Evolutionary conservation across 1,140 invertebrate species (phyloP).

Genomic region (Tyrophagus putrescentiae): DNA sequence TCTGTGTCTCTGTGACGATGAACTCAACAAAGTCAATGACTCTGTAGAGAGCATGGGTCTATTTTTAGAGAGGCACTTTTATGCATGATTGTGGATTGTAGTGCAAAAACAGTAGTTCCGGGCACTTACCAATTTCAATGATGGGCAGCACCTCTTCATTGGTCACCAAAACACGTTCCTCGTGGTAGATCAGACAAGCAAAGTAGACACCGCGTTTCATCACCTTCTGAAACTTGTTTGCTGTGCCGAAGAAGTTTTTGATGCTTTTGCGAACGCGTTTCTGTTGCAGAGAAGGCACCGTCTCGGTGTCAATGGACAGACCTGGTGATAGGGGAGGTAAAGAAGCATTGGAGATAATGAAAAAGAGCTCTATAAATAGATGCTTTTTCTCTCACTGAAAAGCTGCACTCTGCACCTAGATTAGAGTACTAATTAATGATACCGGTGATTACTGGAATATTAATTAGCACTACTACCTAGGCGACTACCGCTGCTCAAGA

Average conservation of each 20-base stretch:
- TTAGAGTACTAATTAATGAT: too few relatives aligned
- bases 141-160: constrained; percentile 91
- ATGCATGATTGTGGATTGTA: not conserved
- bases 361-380: not conserved
- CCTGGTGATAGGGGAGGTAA: constrained; percentile 3
- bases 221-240: constrained; percentile 86
- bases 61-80: too few relatives aligned
- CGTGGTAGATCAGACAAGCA: constrained; percentile 76
- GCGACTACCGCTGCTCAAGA: too few relatives aligned
- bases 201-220: constrained; percentile 78
- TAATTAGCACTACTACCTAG: not conserved
- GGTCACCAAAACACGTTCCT: constrained; percentile 84
- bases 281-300: constrained; percentile 40
- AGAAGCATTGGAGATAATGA: not conserved
- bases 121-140: constrained; percentile 53
- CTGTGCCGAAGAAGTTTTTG: constrained; percentile 78
- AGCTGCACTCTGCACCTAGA: too few relatives aligned
- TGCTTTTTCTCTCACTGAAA: too few relatives aligned
- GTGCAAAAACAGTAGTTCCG: not conserved
- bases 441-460: not conserved
- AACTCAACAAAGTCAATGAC: too few relatives aligned
- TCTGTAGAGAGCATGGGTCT: too few relatives aligned
- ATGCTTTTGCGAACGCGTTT: constrained; percentile 72
- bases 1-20: not conserved
- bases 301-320: constrained; percentile 12